Conservation (phyloP, 2,113 vertebrate genomes). For the Mungos mungo region DNA sequence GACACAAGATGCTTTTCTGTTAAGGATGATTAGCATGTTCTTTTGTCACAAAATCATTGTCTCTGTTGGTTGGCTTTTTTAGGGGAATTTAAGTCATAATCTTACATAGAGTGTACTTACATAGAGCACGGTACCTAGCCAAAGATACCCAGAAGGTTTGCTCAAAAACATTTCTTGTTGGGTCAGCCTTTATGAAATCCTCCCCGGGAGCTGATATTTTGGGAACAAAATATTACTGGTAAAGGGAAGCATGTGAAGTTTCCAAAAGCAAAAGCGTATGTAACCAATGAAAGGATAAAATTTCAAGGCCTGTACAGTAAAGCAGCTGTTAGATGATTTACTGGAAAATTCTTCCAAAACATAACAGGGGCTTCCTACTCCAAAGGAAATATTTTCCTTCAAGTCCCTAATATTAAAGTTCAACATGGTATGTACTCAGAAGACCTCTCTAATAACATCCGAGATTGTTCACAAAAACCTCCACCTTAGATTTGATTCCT, state of each 20-base stretch:
- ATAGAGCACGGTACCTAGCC: neutral
- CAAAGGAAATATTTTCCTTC: conserved; percentile 72
- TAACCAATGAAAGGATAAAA: conserved; percentile 65
- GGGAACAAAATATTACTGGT: conserved; percentile 69
- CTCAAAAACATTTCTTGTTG: conserved; percentile 46
- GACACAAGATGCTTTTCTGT: neutral
- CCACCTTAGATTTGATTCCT: neutral
- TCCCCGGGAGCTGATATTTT: conserved; percentile 67
- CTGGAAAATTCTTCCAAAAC: conserved; percentile 71
- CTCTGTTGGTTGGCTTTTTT: neutral
- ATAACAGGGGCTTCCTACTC: conserved; percentile 61
- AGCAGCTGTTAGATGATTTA: conserved; percentile 74
- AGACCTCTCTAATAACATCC: conserved; percentile 32
- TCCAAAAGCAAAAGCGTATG: conserved; percentile 61
- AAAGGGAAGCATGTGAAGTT: conserved; percentile 66
- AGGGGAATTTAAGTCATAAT: neutral
- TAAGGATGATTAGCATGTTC: neutral
- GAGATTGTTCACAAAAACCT: neutral
- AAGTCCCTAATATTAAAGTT: conserved; percentile 59
- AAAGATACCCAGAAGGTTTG: conserved; percentile 37
- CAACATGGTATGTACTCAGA: conserved; percentile 57
- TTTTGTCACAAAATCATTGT: neutral
- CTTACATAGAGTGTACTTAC: neutral
- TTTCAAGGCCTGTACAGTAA: conserved; percentile 71
- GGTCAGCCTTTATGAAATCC: conserved; percentile 67